Base-by-base conservation (phyloP, 1,140 invertebrate species). In the Musca vetustissima region DNA sequence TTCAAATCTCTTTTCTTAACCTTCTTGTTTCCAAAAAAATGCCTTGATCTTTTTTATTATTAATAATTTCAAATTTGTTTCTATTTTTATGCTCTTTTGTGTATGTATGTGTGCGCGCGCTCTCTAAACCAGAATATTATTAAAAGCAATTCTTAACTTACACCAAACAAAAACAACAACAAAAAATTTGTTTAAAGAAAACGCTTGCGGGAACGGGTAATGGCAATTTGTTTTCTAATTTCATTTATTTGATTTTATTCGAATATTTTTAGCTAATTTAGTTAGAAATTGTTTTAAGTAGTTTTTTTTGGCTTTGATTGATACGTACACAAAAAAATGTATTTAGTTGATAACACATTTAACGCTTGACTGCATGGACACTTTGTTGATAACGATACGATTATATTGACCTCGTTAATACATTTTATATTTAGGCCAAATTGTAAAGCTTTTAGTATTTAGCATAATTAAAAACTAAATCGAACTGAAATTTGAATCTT, bases 181-280 rank as follows among this genome's bases (percentile, higher is more conserved):
- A 28, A 28, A n/a, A n/a, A 32, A 32, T n/a, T n/a, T 17, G 4
- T 36, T 61, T 61, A 57, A 55, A 11, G 28, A 36, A 36, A 64
- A 69, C 61, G 68, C 69, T 70, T 70, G 69, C 61, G 71, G 71
- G 71, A 72, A 70, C 67, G 71, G 71, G 71, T 72, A 72, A 72
- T 72, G 71, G 71, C 71, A 72, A 72, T 72, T 72, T 72, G n/a
- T 72, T 72, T 69, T 36, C 61, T 49, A 50, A 50, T 36, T 19
- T n/a, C n/a, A n/a, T n/a, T 61, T 36, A 61, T 61, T 61, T 36
- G 25, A 36, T 61, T 61, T 21, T n/a, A n/a, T n/a, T n/a, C n/a
- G 28, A 9, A 13, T 36, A 61, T 36, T 43, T 36, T 61, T 25
- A 32, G 9, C 43, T 61, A 36, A 19, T 17, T 9, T 17, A 61